Evolutionary conservation across 37 sponge, comb jelly and placozoan genomes (phyloP).

Genomic region (Aplysina aerophoba): DNA sequence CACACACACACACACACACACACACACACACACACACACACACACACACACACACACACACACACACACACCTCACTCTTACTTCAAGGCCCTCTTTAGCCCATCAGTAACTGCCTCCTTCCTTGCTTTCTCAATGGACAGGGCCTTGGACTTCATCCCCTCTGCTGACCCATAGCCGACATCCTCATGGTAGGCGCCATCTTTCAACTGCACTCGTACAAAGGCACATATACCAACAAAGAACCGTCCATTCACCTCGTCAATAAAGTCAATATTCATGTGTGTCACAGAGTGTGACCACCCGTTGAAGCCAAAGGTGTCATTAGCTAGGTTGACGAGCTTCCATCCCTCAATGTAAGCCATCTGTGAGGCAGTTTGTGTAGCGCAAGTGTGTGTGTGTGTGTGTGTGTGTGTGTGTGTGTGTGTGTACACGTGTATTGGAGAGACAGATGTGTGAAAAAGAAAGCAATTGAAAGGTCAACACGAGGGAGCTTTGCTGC

Average conservation of each 20-base stretch:
- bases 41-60: conserved; percentile 30
- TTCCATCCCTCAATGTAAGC: conserved; percentile 82
- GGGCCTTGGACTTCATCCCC: conserved; percentile 85
- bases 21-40: conserved; percentile 26
- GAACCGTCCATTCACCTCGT: conserved; percentile 52
- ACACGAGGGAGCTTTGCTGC: no score
- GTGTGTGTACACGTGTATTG: no score
- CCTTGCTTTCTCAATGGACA: conserved; percentile 83
- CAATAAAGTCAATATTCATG: conserved; percentile 80
- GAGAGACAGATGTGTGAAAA: no score
- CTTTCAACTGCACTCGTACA: conserved; percentile 75
- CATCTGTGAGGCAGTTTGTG: conserved; percentile 37
- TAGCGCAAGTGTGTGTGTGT: neutral
- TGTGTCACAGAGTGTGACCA: conserved; percentile 86
- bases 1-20: conserved; percentile 25
- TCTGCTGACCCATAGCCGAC: conserved; percentile 85
- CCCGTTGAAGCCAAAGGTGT: conserved; percentile 88
- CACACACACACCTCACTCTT: neutral
- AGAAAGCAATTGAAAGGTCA: no score
- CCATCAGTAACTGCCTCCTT: conserved; percentile 90
- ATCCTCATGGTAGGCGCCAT: conserved; percentile 80
- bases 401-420: no score
- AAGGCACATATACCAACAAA: conserved; percentile 41
- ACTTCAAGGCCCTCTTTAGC: conserved; percentile 83
- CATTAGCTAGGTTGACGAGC: conserved; percentile 74